Percentiles rank a stretch among this genome's conserved stretches.
These are phyloP conservation scores for Dicycla oo DNA, from an alignment of 2,888 invertebrate genomes.

Conservation along the genomic window DNA sequence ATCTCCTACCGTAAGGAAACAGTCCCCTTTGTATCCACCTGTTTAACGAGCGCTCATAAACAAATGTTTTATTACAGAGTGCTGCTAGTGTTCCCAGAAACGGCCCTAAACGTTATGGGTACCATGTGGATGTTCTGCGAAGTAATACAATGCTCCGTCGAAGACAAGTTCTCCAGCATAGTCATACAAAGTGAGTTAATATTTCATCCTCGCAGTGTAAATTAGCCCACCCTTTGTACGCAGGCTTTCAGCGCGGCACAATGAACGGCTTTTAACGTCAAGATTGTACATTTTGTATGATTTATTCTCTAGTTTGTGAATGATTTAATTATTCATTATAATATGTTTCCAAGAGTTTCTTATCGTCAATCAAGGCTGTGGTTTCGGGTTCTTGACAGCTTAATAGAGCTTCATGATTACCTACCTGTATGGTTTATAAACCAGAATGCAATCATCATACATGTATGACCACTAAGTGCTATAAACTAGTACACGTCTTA, in stretches of 20 bases:
- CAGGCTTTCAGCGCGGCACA: conserved; percentile 37
- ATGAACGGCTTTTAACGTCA: conserved; percentile 50
- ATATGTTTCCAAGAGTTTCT: conserved; percentile 25
- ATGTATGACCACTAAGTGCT: background rate
- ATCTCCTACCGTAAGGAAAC: conserved; percentile 3
- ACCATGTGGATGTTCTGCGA: conserved; percentile 95
- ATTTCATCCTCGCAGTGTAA: conserved; percentile 35
- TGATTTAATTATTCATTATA: conserved; percentile 37
- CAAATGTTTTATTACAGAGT: conserved; percentile 89
- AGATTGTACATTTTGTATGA: conserved; percentile 41
- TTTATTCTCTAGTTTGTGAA: conserved; percentile 44
- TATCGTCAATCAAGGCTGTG: conserved; percentile 4
- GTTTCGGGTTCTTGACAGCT: background rate
- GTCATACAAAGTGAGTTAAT: conserved; percentile 92
- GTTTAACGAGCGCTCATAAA: conserved; percentile 15
- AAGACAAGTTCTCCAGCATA: conserved; percentile 92
- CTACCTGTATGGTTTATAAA: background rate
- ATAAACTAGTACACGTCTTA: too few relatives aligned
- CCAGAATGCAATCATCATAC: background rate
- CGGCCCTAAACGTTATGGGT: conserved; percentile 94
- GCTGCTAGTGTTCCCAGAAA: conserved; percentile 94
- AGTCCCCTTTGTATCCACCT: background rate
- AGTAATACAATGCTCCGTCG: conserved; percentile 92
- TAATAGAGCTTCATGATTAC: background rate
- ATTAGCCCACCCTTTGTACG: conserved; percentile 44